Evolutionary conservation across 2,113 vertebrate species (phyloP).

Genomic region (Todiramphus chloris): DNA sequence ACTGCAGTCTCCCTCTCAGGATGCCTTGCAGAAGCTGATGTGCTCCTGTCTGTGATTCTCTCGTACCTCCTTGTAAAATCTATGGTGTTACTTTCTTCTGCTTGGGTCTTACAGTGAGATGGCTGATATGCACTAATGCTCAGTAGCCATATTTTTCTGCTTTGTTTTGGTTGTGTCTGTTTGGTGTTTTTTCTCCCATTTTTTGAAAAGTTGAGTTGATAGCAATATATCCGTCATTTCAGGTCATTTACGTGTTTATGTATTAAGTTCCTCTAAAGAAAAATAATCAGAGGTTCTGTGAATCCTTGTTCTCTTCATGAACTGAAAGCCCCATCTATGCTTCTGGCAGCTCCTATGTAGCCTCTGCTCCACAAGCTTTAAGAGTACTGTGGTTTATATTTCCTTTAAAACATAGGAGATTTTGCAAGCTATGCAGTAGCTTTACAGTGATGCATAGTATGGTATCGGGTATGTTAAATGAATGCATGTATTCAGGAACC

Average conservation of each 20-base stretch:
- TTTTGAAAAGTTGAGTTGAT: background rate
- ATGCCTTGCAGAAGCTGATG: background rate
- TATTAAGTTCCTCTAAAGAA: background rate
- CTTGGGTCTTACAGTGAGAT: background rate
- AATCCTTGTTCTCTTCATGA: constrained; percentile 32
- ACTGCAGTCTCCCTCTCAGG: background rate
- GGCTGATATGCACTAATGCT: background rate
- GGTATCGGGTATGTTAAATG: background rate
- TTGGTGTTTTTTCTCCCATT: background rate
- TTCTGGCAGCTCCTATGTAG: background rate
- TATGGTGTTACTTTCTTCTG: background rate
- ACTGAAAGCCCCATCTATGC: background rate
- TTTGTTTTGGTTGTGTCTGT: background rate
- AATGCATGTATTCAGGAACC: background rate
- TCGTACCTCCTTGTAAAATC: background rate
- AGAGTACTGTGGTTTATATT: background rate
- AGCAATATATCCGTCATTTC: background rate
- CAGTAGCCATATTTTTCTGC: background rate
- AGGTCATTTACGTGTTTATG: background rate
- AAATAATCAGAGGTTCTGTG: background rate
- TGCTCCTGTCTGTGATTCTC: background rate
- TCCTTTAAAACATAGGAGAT: constrained; percentile 43
- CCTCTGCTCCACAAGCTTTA: background rate
- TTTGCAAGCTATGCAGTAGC: constrained; percentile 40
- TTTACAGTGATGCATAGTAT: constrained; percentile 28